Evolutionary conservation across 2,888 invertebrate genomes (phyloP), one percentile per base, ranked within the genome.

Genomic region (Panzeria rudis): DNA sequence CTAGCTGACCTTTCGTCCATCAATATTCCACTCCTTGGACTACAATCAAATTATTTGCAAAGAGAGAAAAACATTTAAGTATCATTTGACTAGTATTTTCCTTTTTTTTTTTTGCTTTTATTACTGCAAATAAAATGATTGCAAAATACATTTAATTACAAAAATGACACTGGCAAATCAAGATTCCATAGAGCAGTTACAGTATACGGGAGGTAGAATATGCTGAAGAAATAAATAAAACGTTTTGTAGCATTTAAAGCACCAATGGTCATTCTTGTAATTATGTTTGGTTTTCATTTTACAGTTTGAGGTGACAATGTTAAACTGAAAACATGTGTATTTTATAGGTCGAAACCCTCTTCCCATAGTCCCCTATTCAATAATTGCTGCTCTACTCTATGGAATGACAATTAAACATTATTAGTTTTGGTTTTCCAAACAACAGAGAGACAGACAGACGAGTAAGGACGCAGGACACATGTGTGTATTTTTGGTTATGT

Each of bases 231-330:
- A 64, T 56, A 79, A 72, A 64, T 23, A 64, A 54, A 71, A 59
- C 47, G 35, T 56, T 68, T 50, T 50, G 5, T 20, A 68, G 15
- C 44, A n/a, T 62, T 71, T 38, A 64, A 35, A 50, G 56, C 69
- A 76, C 64, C 47, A 71, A n/a, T 71, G 56, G 62, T 64, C 47
- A 76, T 69, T n/a, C n/a, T n/a, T 13, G 64, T 64, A 76, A 82
- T 71, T 76, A 64, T 47, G 62, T 82, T 76, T 76, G 47, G 56
- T 47, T 71, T 76, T 76, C 56, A 76, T 54, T 76, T 69, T 50
- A 20, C 35, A 61, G 20, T 50, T 61, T 41, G 50, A 59, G 66
- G 66, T 80, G 80, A 66, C 80, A 73, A 50, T 50, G 20, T 66
- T 54, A 35, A 71, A 35, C 47, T 23, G 44, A 59, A 47, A 59